Percentiles rank a stretch among this genome's conserved stretches.
Evolutionary conservation across 1,140 invertebrate genomes (phyloP).

Genomic region (Laupala kohalensis): DNA sequence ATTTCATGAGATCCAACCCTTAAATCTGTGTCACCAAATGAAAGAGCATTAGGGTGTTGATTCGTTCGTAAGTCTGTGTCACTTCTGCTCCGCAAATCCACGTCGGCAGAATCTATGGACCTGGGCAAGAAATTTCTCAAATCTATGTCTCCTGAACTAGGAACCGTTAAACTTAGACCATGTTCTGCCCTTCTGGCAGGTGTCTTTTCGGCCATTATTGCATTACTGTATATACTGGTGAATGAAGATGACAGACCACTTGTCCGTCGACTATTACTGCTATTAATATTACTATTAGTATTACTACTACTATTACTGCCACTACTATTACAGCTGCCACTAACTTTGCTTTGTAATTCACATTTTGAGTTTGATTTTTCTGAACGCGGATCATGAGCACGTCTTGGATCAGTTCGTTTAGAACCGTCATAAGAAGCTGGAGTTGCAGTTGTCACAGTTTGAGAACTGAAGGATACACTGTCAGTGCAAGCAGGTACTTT

Average conservation of each 20-base stretch:
- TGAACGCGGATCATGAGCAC: neutral
- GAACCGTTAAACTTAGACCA: neutral
- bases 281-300: too few species aligned
- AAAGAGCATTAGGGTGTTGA: neutral
- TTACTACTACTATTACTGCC: neutral
- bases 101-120: constrained; percentile 17
- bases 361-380: constrained; percentile 8
- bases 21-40: constrained; percentile 39
- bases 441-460: neutral
- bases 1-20: constrained; percentile 18
- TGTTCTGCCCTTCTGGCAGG: neutral
- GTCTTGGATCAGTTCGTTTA: neutral
- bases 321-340: neutral
- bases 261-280: neutral
- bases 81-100: constrained; percentile 25
- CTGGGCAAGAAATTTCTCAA: constrained; percentile 20
- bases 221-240: neutral
- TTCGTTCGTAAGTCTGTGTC: neutral
- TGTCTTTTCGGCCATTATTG: neutral
- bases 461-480: neutral
- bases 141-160: constrained; percentile 35
- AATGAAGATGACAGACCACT: neutral
- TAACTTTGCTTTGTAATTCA: constrained; percentile 12
- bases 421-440: neutral
- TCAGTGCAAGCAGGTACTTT: neutral